Evolutionary conservation across 1,140 invertebrate species (phyloP).

Genomic region (Tetramorium parvispinum): DNA sequence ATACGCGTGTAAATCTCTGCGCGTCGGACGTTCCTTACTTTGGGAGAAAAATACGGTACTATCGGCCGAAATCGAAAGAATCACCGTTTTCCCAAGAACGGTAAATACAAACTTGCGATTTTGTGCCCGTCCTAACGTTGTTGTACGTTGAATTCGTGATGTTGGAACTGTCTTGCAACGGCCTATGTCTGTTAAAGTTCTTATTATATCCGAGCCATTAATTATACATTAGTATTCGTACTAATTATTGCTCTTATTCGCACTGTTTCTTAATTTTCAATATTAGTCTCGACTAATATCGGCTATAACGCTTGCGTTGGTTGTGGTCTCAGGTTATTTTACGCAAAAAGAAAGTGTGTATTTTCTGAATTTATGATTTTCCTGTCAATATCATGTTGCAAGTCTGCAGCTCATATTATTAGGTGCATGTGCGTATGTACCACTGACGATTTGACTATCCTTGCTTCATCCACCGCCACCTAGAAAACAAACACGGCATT

Average conservation of each 20-base stretch:
- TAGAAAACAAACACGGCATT: conserved; percentile 78
- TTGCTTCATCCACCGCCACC: conserved; percentile 62
- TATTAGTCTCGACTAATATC: background rate
- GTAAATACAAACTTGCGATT: background rate
- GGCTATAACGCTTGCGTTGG: background rate
- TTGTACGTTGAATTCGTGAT: background rate
- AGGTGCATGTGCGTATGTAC: conserved; percentile 5
- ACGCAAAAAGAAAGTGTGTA: background rate
- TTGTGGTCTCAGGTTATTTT: background rate
- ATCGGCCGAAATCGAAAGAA: conserved; percentile 69
- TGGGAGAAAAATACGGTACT: conserved; percentile 67
- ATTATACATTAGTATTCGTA: background rate
- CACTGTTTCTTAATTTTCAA: background rate
- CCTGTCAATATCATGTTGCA: conserved; percentile 18
- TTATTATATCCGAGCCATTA: background rate
- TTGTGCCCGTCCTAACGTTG: background rate
- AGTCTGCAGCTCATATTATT: conserved; percentile 13
- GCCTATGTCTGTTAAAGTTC: background rate
- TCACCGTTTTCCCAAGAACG: conserved; percentile 55
- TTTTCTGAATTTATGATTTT: background rate
- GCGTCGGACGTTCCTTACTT: conserved; percentile 58
- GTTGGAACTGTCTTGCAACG: background rate
- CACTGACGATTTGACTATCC: conserved; percentile 61
- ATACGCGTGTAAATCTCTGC: conserved; percentile 74
- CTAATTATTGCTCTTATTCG: background rate